phyloP scores from a whole-genome alignment of 1,140 invertebrate species.

The Drosophila ambigua region DNA sequence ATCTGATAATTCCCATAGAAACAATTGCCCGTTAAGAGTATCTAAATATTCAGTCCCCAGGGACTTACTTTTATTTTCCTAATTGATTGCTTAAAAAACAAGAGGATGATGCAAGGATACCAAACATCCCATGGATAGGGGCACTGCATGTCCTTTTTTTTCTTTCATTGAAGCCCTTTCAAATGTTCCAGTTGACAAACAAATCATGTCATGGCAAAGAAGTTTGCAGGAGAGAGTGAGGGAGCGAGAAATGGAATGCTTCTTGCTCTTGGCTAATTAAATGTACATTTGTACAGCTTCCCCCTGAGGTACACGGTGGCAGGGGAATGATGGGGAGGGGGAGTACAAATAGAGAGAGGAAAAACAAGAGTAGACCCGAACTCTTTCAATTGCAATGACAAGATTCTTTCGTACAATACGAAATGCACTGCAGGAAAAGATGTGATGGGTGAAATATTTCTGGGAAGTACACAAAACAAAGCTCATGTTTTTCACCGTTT shows the following conservation, averaged over 20 bases:
- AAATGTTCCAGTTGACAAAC: constrained; percentile 54
- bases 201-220: constrained; percentile 31
- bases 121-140: background rate
- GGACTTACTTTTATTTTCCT: no score
- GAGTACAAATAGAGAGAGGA: background rate
- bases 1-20: background rate
- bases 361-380: background rate
- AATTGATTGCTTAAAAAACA: constrained; percentile 26
- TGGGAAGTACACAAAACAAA: no score
- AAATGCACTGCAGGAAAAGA: constrained; percentile 8
- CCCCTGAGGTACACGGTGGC: background rate
- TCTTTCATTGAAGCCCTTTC: constrained; percentile 63
- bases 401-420: constrained; percentile 6
- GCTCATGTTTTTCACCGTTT: background rate
- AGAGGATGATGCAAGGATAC: constrained; percentile 1
- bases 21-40: no score
- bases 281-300: constrained; percentile 76
- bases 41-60: no score
- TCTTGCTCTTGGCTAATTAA: constrained; percentile 64
- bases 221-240: constrained; percentile 24
- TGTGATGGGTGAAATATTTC: no score
- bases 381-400: constrained; percentile 36
- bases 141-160: constrained; percentile 36
- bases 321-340: background rate
- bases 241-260: constrained; percentile 18